phyloP scores from a whole-genome alignment of 2,888 invertebrate genomes.

The Zaprionus bogoriensis region DNA sequence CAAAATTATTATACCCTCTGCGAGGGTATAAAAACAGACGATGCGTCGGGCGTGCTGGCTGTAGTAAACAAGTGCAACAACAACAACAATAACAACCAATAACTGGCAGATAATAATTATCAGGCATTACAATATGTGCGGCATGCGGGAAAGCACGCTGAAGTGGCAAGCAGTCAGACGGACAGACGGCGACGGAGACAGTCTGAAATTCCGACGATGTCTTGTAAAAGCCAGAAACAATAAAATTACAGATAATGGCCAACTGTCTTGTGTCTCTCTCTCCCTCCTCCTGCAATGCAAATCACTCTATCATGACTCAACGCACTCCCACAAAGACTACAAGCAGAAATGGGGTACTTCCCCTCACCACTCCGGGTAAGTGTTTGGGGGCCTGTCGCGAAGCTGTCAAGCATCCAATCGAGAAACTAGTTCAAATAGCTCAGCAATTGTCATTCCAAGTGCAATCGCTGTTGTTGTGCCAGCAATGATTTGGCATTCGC shows the following conservation, averaged over 20 bases:
- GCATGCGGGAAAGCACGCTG: neutral
- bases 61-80: constrained; percentile 16
- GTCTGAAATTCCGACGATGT: neutral
- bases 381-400: no score
- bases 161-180: neutral
- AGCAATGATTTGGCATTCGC: neutral
- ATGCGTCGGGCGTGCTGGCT: neutral
- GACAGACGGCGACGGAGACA: neutral
- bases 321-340: neutral
- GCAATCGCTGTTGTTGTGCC: neutral
- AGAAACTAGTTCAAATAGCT: constrained; percentile 35
- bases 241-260: constrained; percentile 24
- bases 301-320: constrained; percentile 14
- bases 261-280: neutral
- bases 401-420: constrained; percentile 30
- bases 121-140: constrained; percentile 7
- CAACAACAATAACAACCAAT: neutral
- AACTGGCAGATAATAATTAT: constrained; percentile 28
- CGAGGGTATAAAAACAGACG: no score
- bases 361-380: no score
- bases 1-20: no score
- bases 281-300: neutral
- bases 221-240: neutral
- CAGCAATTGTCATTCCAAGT: constrained; percentile 8
- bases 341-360: neutral